These are phyloP conservation scores for Heliconius melpomene DNA, from an alignment of 1,140 invertebrate species.

Conservation along the genomic window DNA sequence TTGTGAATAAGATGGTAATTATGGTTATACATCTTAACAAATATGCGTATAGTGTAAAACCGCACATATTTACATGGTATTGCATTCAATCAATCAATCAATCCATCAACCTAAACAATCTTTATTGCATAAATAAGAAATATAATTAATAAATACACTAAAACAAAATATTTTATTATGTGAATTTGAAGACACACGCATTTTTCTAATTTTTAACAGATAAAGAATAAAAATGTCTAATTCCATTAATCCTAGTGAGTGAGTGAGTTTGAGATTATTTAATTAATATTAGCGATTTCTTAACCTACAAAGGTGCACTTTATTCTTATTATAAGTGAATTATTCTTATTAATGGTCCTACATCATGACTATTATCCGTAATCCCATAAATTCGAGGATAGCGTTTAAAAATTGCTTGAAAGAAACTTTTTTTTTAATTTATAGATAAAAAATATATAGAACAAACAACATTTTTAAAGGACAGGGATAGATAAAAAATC, in stretches of 20 bases:
- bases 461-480: not conserved
- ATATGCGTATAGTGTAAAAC: slow-evolving; percentile 62
- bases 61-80: slow-evolving; percentile 19
- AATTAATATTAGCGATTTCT: slow-evolving; percentile 31
- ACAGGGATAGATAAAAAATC: slow-evolving; percentile 20
- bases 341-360: slow-evolving; percentile 58
- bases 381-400: slow-evolving; percentile 14
- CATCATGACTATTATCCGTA: slow-evolving; percentile 40
- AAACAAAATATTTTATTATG: not conserved
- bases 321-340: slow-evolving; percentile 50
- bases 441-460: slow-evolving; percentile 9
- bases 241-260: not conserved
- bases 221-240: not conserved
- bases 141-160: not conserved
- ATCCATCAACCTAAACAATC: not conserved
- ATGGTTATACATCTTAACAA: slow-evolving; percentile 59
- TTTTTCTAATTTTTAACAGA: not conserved
- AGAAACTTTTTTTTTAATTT: not conserved
- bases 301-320: slow-evolving; percentile 60
- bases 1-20: slow-evolving; percentile 63
- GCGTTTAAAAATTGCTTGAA: slow-evolving; percentile 10
- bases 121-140: not conserved
- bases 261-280: slow-evolving; percentile 11
- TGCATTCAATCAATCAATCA: not conserved
- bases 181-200: not conserved